Base-by-base conservation (phyloP, 2,797 vertebrate genomes). In the Amblyraja radiata region DNA sequence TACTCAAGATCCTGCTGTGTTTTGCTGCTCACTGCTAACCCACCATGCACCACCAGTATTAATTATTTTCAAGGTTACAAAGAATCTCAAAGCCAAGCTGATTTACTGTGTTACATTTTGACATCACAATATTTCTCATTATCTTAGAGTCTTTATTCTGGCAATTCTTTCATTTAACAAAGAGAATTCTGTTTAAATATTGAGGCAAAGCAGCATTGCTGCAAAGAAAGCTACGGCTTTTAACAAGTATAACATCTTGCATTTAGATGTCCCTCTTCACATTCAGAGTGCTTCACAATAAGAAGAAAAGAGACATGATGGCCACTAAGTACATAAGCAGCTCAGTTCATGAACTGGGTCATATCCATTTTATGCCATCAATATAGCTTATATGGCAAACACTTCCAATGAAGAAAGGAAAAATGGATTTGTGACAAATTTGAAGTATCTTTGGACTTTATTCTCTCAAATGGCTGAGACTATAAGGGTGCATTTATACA, bases 241-340 rank as follows among this genome's bases (percentile, higher is more conserved):
- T 16, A 28, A 54, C 11, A 2, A 92, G 5, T 92, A 54, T 23
- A 74, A 58, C 71, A 74, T 0, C 25, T 74, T 92, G 39, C 71
- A 74, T n/a, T 91, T 36, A 68, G 14, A 36, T 88, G 23, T 58
- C 23, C n/a, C 25, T 61, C 54, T 28, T n/a, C 25, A 61, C 54
- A 61, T 14, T 84, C 81, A 61, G 10, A 84, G 54, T 61, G 54
- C 25, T 61, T 58, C 61, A 84, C 54, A 54, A 28, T 58, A 84
- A 84, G 54, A 10, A 61, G 81, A 23, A 84, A 61, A 84, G 95
- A 93, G 94, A 94, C 95, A 95, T 95, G 96, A 95, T 81, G 93
- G 91, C 93, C 58, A 95, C 95, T 95, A 96, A 95, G 95, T 95
- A 95, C 93, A 96, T 95, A 93, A 94, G 94, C 94, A 94, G 94